A percentile compares a stretch with the other conserved stretches of the same genome.
Conservation (phyloP, 2,113 vertebrate species). For the Calidris pygmaea region DNA sequence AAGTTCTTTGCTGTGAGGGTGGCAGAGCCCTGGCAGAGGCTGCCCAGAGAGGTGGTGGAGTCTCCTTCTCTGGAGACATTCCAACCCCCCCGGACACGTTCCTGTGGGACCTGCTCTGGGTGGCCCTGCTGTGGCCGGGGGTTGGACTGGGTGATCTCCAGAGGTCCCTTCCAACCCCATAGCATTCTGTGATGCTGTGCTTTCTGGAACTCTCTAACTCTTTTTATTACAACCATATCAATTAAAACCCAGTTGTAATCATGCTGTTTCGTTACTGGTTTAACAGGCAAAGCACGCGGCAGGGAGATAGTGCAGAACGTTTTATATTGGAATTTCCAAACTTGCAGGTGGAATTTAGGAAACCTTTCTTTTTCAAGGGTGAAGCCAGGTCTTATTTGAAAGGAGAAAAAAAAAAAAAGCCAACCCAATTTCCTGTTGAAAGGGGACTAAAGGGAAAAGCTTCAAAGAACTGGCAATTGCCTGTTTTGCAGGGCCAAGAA, state of each 20-base stretch:
- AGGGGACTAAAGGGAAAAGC: not conserved
- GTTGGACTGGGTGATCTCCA: too few species aligned
- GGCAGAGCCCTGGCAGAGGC: too few species aligned
- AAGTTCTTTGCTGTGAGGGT: too few species aligned
- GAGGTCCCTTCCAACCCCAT: too few species aligned
- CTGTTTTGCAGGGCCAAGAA: not conserved
- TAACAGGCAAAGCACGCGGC: rapidly evolving
- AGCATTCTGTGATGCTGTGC: not conserved
- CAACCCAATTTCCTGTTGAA: not conserved
- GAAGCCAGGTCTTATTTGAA: not conserved
- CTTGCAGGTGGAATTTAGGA: not conserved
- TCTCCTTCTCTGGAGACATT: too few species aligned
- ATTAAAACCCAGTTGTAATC: not conserved
- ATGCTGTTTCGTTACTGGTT: not conserved
- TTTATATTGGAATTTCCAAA: not conserved
- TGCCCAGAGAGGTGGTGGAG: too few species aligned
- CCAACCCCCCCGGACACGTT: too few species aligned
- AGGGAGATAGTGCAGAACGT: not conserved
- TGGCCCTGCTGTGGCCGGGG: too few species aligned
- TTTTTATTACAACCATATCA: not conserved
- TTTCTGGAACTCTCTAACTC: not conserved
- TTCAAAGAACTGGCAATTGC: not conserved
- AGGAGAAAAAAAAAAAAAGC: not conserved
- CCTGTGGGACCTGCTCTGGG: too few species aligned
- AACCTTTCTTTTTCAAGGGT: not conserved